Base-by-base conservation (phyloP, 2,888 invertebrate species). In the Palloptera scutellata region DNA sequence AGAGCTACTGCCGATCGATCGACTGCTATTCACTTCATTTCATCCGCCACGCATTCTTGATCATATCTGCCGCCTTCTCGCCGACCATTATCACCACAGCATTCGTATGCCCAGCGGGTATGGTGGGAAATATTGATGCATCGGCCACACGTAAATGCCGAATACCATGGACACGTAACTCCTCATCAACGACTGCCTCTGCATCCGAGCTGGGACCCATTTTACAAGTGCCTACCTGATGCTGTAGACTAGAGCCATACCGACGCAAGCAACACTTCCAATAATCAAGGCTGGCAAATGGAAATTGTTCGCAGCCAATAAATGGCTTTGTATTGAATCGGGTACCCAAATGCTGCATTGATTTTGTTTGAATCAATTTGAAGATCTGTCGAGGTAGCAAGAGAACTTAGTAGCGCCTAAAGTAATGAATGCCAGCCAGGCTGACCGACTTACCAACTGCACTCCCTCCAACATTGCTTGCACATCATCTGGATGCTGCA, bases 191-290 rank as follows among this genome's bases (percentile, higher is more conserved):
- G 0, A 91, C 89, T 0, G 90, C 88, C 0, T 86, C 84, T 0
- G 86, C 81, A 76, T 91, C 91, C 0, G 81, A 77, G 0, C 76
- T 58, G 0, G 89, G 88, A 0, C 91, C 91, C 91, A 91, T 91
- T 80, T 89, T 90, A 74, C 91, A 90, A 0, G 91, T 91, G 1
- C 90, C 88, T 58, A 87, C 87, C 82, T 91, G 90, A 79, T 92
- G 92, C 69, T 92, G 92, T 72, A 93, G 84, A 58, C 91, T 91
- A 64, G 91, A 89, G 8, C 91, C 90, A 17, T 91, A 88, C 70
- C 90, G 89, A 72, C 90, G 88, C 20, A 91, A 87, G 54, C 90
- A 90, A 77, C 94, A 94, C 61, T 87, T 87, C 92, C 92, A 93
- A 79, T 94, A 93, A 12, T 86, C 83, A 73, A 92, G 90, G 1